Evolutionary conservation across 1,140 invertebrate genomes (phyloP).

Genomic region (Bombus fervidus): DNA sequence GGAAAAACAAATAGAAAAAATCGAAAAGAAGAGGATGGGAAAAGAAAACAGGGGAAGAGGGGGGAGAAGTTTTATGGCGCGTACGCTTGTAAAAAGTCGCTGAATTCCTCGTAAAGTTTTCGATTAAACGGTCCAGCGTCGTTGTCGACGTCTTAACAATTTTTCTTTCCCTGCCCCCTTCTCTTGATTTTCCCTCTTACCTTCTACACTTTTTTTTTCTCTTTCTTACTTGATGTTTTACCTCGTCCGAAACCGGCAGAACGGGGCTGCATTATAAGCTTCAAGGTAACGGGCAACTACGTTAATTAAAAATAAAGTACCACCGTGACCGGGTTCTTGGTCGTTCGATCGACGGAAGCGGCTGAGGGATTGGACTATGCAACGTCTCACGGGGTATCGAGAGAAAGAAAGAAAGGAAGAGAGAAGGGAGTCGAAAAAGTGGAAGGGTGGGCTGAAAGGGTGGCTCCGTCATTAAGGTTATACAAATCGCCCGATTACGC

Average conservation of each 20-base stretch:
- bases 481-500: slow-evolving; percentile 70
- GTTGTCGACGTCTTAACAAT: slow-evolving; percentile 33
- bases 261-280: slow-evolving; percentile 53
- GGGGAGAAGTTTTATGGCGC: slow-evolving; percentile 13
- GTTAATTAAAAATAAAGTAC: slow-evolving; percentile 64
- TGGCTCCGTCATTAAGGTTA: slow-evolving; percentile 66
- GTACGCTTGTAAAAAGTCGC: slow-evolving; percentile 39
- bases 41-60: too few relatives aligned
- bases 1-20: neutral
- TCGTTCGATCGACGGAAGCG: slow-evolving; percentile 30
- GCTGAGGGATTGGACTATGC: neutral
- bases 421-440: neutral
- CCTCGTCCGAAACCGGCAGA: neutral
- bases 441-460: neutral
- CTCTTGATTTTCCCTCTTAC: neutral
- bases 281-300: slow-evolving; percentile 52
- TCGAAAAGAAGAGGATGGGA: neutral
- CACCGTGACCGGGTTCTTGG: slow-evolving; percentile 29
- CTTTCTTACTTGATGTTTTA: neutral
- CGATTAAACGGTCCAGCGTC: slow-evolving; percentile 33
- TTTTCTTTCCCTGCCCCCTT: neutral
- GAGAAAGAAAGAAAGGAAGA: neutral
- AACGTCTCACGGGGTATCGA: neutral
- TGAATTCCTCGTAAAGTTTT: slow-evolving; percentile 42
- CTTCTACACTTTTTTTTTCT: neutral